phyloP scores from a whole-genome alignment of 2,888 invertebrate genomes.

The Stenotaenia linearis region DNA sequence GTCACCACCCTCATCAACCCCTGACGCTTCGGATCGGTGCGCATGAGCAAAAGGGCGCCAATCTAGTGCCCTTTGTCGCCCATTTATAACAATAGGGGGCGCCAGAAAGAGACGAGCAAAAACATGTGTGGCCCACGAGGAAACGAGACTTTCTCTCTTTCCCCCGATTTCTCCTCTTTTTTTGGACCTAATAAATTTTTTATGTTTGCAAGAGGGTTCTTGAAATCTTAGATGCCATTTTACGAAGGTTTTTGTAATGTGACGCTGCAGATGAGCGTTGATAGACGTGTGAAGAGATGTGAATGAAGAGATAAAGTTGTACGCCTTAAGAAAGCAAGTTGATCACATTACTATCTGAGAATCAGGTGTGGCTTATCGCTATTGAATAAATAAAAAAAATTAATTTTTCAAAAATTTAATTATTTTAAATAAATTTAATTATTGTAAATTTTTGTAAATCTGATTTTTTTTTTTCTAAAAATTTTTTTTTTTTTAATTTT shows the following conservation, averaged over 20 bases:
- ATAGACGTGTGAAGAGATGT: neutral
- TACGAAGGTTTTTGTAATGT: neutral
- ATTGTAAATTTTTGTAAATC: too few species aligned
- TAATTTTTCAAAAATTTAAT: neutral
- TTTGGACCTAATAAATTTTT: neutral
- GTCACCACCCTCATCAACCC: conserved; percentile 26
- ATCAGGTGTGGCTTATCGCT: neutral
- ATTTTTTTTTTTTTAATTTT: too few species aligned
- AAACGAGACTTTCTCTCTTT: neutral
- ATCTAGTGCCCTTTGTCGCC: neutral
- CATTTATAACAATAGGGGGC: conserved; percentile 8
- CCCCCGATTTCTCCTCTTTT: neutral
- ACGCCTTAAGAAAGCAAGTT: neutral
- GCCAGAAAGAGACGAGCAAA: neutral
- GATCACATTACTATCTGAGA: neutral
- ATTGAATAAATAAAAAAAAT: neutral
- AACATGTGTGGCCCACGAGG: neutral
- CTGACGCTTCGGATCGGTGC: conserved; percentile 9
- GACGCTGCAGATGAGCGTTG: neutral
- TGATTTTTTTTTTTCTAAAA: too few species aligned
- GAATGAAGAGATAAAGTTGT: neutral
- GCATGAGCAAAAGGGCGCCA: conserved; percentile 17
- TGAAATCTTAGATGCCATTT: conserved; percentile 5
- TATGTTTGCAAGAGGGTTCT: neutral
- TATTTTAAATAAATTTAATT: too few species aligned